Conservation (phyloP, 1,140 invertebrate genomes). For the Drosophila subobscura region DNA sequence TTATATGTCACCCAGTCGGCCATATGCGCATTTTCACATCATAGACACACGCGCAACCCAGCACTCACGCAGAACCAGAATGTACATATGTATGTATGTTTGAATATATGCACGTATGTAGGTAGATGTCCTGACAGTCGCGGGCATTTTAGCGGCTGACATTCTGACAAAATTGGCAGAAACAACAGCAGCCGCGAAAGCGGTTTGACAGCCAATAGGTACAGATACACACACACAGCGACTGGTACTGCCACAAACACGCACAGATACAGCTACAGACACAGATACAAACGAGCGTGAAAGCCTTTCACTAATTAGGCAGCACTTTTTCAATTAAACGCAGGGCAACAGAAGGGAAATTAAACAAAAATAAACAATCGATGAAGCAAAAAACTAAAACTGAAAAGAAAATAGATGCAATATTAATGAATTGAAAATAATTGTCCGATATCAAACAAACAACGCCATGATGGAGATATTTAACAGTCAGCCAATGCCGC, state of each 20-base stretch:
- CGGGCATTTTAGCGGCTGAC: slow-evolving; percentile 58
- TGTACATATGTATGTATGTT: slow-evolving; percentile 11
- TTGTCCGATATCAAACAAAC: slow-evolving; percentile 29
- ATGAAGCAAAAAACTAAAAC: slow-evolving; percentile 21
- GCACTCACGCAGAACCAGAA: too few species aligned
- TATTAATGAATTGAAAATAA: slow-evolving; percentile 55
- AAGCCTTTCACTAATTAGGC: slow-evolving; percentile 69
- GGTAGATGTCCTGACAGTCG: slow-evolving; percentile 42
- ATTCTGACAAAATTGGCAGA: slow-evolving; percentile 55
- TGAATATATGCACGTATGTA: too few species aligned
- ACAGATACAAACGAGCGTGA: slow-evolving; percentile 42
- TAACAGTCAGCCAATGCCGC: slow-evolving; percentile 35
- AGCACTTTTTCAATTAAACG: slow-evolving; percentile 67
- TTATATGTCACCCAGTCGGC: slow-evolving; percentile 62
- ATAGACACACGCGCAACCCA: slow-evolving; percentile 43
- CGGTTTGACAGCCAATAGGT: slow-evolving; percentile 47
- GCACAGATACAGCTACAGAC: too few species aligned
- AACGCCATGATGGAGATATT: slow-evolving; percentile 32
- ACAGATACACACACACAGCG: slow-evolving; percentile 3
- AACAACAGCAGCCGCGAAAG: slow-evolving; percentile 11
- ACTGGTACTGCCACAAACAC: too few species aligned
- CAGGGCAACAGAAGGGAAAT: slow-evolving; percentile 10
- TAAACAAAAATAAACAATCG: slow-evolving; percentile 23
- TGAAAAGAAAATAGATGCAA: slow-evolving; percentile 24
- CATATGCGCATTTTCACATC: slow-evolving; percentile 75